Evolutionary conservation across 2,888 invertebrate genomes (phyloP), one percentile per base, ranked within the genome.

Genomic region (Ormyrus nitidulus): DNA sequence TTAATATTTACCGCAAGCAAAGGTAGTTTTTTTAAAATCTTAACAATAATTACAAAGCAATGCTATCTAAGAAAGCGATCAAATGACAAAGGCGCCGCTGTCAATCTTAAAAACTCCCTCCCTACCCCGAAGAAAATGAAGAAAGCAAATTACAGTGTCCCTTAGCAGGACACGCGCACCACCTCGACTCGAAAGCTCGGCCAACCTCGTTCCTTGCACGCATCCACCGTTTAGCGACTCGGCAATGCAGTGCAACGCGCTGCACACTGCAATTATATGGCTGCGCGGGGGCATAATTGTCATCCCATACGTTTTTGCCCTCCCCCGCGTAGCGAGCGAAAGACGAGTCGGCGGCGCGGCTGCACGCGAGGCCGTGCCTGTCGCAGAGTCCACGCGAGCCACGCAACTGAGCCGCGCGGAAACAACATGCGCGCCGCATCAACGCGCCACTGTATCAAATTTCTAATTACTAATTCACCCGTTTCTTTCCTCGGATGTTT

Each of bases 331-430:
- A 13, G 34, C 19, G 51, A 84, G 82, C 84, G 84, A 82, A 80
- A 77, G 77, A 73, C 81, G 76, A 78, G 74, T 79, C 80, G 53
- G 73, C 56, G 71, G 34, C 44, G 80, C 83, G 85, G 86, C 87
- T 89, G 34, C 90, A 90, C 89, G 89, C 89, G 88, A 89, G 89
- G 90, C 88, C 89, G 89, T 89, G 88, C 90, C 90, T 90, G 90
- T 90, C 90, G 89, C 90, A 88, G 86, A 88, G 86, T 88, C 89
- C 90, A 90, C 89, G 88, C 89, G 89, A 89, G 56, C 75, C 75
- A 76, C 75, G 75, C 75, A 61, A 68, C 34, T 19, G 44, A 13
- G 13, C 19, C 7, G 34, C 58, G 6, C 59, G 90, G 87, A 89
- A 87, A 86, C 88, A 89, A 86, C 64, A 69, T 72, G 89, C 89